phyloP scores from a whole-genome alignment of 2,113 vertebrate species.

The Isichthys henryi region DNA sequence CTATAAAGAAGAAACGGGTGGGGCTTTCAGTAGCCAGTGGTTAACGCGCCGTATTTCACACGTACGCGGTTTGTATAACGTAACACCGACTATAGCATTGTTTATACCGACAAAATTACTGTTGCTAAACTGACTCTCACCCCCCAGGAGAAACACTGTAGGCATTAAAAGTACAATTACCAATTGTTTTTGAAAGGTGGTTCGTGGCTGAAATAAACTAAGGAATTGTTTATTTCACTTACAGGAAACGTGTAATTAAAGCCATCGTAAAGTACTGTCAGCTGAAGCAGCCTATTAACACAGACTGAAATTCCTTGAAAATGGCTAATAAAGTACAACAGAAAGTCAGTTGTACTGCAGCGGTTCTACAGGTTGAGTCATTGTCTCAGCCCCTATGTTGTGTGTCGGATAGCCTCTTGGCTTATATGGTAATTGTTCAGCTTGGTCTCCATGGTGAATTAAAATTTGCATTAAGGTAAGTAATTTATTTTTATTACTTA shows the following conservation, averaged over 20 bases:
- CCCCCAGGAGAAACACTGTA: neutral
- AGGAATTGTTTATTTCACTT: neutral
- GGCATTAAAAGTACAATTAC: neutral
- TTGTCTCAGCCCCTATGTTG: neutral
- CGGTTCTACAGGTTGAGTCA: neutral
- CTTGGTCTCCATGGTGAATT: neutral
- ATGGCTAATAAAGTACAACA: neutral
- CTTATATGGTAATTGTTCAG: neutral
- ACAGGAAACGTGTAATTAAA: neutral
- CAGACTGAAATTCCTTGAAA: neutral
- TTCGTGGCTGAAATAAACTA: neutral
- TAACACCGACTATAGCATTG: neutral
- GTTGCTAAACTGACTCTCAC: neutral
- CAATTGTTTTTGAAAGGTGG: neutral
- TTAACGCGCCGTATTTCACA: neutral
- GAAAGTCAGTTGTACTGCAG: neutral
- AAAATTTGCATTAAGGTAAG: neutral
- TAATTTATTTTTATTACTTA: neutral
- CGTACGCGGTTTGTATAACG: neutral
- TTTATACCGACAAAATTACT: neutral
- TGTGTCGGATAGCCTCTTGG: neutral
- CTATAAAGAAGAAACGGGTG: neutral
- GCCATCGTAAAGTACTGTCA: neutral
- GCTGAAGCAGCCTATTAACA: neutral
- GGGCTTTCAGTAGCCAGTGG: neutral